These are phyloP conservation scores for Tragopan temminckii DNA, from an alignment of 2,797 vertebrate genomes.

Conservation along the genomic window DNA sequence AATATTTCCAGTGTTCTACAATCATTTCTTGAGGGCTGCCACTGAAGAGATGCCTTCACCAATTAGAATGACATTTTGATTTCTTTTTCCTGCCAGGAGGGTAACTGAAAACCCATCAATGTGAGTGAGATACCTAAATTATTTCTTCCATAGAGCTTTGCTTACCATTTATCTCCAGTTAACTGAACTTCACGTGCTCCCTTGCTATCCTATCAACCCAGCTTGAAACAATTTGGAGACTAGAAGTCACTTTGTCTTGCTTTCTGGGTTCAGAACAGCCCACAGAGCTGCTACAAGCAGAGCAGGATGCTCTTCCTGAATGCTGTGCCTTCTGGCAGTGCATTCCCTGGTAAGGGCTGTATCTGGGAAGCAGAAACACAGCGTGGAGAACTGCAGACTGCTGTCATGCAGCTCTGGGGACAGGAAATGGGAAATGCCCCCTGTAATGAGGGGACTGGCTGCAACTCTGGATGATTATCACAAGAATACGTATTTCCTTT, in stretches of 20 bases:
- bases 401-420: not conserved
- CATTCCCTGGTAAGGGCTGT: fast-evolving
- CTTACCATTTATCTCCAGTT: constrained; percentile 28
- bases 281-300: fast-evolving
- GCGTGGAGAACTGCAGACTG: fast-evolving
- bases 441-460: not conserved
- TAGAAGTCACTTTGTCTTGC: not conserved
- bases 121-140: constrained; percentile 38
- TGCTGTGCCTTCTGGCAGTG: not conserved
- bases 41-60: constrained; percentile 22
- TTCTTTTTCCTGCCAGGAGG: constrained; percentile 19
- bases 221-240: not conserved
- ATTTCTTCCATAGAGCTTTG: not conserved
- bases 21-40: constrained; percentile 5
- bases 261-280: not conserved
- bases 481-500: not conserved
- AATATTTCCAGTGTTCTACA: not conserved
- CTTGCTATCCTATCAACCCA: not conserved
- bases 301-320: not conserved
- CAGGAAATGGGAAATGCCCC: fast-evolving
- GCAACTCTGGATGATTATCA: not conserved
- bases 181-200: not conserved
- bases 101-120: constrained; percentile 51
- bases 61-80: constrained; percentile 11
- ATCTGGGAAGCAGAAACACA: not conserved